Evolutionary conservation across 2,113 vertebrate genomes (phyloP).

Genomic region (Pelmatolapia mariae): DNA sequence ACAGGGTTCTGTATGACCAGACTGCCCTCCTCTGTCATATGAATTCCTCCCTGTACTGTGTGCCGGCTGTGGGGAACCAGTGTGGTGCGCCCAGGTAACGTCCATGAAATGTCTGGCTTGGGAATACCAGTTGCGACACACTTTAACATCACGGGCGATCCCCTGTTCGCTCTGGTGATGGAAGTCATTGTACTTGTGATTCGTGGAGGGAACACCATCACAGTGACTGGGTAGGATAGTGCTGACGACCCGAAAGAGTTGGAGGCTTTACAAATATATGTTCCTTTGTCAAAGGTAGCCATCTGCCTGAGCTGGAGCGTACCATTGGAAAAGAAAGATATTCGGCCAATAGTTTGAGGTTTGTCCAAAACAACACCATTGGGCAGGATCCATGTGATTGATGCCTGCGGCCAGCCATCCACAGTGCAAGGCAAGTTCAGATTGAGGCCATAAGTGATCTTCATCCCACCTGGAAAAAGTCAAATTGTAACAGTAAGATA

Average conservation of each 20-base stretch:
- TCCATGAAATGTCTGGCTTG: constrained; percentile 77
- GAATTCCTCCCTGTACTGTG: constrained; percentile 62
- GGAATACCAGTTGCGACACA: constrained; percentile 69
- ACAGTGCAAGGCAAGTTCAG: constrained; percentile 69
- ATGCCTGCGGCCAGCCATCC: constrained; percentile 69
- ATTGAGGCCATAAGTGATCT: constrained; percentile 66
- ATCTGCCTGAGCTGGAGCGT: constrained; percentile 69
- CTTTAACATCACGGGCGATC: constrained; percentile 59
- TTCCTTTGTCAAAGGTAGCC: constrained; percentile 71
- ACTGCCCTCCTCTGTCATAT: constrained; percentile 71
- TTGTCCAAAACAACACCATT: constrained; percentile 70
- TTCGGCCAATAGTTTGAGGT: constrained; percentile 60
- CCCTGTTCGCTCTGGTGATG: constrained; percentile 61
- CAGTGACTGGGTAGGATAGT: constrained; percentile 69
- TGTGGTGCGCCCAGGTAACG: constrained; percentile 74
- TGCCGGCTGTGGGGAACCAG: constrained; percentile 67
- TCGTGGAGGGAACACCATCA: constrained; percentile 71
- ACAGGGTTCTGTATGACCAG: constrained; percentile 71
- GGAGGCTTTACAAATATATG: constrained; percentile 69
- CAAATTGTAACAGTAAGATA: neutral
- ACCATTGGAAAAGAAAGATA: constrained; percentile 62
- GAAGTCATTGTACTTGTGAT: constrained; percentile 65
- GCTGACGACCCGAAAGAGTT: constrained; percentile 71
- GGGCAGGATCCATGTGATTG: constrained; percentile 73
- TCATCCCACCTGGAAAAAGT: constrained; percentile 52